Conservation (phyloP, 2,888 invertebrate genomes). For the Lobophora halterata region DNA sequence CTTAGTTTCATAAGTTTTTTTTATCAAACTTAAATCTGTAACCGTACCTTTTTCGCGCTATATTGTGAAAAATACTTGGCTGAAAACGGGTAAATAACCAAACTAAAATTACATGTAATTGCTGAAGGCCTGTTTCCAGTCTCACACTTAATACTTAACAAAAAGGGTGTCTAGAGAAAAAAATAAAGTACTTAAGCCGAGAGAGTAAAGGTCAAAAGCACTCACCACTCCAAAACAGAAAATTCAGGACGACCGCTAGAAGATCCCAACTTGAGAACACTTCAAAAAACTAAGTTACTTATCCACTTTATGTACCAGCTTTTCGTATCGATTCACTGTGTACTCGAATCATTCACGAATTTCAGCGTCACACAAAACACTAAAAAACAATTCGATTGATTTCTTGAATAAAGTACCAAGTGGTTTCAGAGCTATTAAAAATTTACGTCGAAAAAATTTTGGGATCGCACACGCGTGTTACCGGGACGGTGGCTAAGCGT, state of each 20-base stretch:
- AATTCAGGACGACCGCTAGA: conserved; percentile 61
- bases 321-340: conserved; percentile 27
- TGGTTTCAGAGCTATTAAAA: conserved; percentile 61
- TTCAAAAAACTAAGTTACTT: conserved; percentile 67
- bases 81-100: too few relatives aligned
- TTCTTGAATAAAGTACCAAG: conserved; percentile 39
- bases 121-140: too few relatives aligned
- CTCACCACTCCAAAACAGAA: conserved; percentile 61
- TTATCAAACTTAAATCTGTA: too few relatives aligned
- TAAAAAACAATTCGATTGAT: conserved; percentile 35
- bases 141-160: neutral
- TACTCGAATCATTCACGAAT: conserved; percentile 24
- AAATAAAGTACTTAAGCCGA: conserved; percentile 4
- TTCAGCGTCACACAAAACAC: conserved; percentile 42
- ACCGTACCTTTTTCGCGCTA: too few relatives aligned
- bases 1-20: too few relatives aligned
- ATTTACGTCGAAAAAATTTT: conserved; percentile 50
- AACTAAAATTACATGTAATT: too few relatives aligned
- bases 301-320: conserved; percentile 41
- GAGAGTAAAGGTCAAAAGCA: conserved; percentile 21
- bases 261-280: conserved; percentile 55
- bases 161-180: neutral
- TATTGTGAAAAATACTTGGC: too few relatives aligned
- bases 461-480: conserved; percentile 29
- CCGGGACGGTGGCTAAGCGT: conserved; percentile 29